phyloP scores from a whole-genome alignment of 2,113 vertebrate genomes.

The Dolichallabes microphthalmus region DNA sequence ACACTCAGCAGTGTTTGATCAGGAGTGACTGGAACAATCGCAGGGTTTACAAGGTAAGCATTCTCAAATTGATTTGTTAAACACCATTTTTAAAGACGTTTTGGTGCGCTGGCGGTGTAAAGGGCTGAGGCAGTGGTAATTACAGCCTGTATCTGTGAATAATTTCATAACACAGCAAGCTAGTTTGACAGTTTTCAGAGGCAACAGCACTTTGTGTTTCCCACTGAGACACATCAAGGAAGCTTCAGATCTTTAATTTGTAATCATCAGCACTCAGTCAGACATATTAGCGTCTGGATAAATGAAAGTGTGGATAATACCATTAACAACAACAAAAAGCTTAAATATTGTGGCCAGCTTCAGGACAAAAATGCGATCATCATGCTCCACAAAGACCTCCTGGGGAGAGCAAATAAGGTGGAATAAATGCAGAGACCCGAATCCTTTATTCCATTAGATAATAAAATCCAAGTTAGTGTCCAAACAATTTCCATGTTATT shows the following conservation, averaged over 20 bases:
- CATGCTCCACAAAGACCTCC: conserved; percentile 37
- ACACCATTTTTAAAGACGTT: conserved; percentile 78
- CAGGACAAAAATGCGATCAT: conserved; percentile 39
- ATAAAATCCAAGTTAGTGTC: conserved; percentile 25
- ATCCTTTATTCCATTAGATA: conserved; percentile 33
- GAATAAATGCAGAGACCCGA: conserved; percentile 16
- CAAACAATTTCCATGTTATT: conserved; percentile 30
- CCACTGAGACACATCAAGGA: conserved; percentile 64
- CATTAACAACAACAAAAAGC: conserved; percentile 42
- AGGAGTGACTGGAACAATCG: conserved; percentile 64
- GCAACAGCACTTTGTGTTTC: conserved; percentile 60
- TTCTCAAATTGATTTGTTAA: conserved; percentile 88
- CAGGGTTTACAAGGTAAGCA: conserved; percentile 77
- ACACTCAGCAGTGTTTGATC: conserved; percentile 65
- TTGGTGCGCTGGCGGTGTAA: conserved; percentile 55
- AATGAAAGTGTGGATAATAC: conserved; percentile 39
- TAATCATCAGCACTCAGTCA: conserved; percentile 48
- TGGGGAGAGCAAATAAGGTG: conserved; percentile 10
- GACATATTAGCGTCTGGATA: conserved; percentile 42
- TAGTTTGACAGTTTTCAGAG: conserved; percentile 68
- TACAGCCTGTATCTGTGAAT: conserved; percentile 71
- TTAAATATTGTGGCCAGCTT: conserved; percentile 29
- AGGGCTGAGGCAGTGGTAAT: conserved; percentile 61
- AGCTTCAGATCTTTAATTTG: conserved; percentile 71
- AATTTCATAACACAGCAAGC: conserved; percentile 72